A percentile compares a stretch with the other conserved stretches of the same genome.
Evolutionary conservation across 2,797 vertebrate genomes (phyloP).

Genomic region (Heteromormyrus szaboi): DNA sequence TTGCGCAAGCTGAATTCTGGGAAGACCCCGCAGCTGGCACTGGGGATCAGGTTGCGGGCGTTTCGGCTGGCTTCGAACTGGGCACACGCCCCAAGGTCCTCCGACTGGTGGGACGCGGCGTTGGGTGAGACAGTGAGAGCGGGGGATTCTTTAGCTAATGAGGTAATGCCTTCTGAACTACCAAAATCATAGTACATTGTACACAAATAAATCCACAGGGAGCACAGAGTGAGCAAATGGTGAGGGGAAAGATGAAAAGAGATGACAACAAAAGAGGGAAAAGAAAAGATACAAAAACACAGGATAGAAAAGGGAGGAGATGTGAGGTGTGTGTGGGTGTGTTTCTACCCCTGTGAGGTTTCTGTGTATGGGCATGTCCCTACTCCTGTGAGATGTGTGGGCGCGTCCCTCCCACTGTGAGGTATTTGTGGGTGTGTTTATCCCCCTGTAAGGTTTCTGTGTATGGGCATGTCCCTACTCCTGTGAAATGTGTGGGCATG

Average conservation of each 20-base stretch:
- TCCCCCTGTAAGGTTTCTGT: neutral
- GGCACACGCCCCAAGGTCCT: constrained; percentile 87
- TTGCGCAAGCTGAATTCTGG: constrained; percentile 91
- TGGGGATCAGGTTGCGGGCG: constrained; percentile 85
- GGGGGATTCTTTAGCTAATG: neutral
- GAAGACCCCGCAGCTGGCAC: constrained; percentile 87
- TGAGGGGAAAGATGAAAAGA: neutral
- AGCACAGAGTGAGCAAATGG: neutral
- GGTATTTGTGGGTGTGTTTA: neutral
- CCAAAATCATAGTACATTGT: neutral
- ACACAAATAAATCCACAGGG: neutral
- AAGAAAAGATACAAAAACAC: neutral
- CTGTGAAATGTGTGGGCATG: neutral
- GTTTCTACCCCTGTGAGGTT: neutral
- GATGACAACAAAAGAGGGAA: neutral
- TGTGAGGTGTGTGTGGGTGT: neutral
- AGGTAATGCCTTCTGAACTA: neutral
- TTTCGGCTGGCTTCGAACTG: constrained; percentile 86
- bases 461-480: neutral
- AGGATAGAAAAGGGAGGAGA: neutral
- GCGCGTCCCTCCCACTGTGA: neutral
- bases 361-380: neutral
- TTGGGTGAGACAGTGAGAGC: neutral
- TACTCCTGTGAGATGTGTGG: neutral
- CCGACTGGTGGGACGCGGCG: constrained; percentile 64